Percentiles rank a stretch among this genome's conserved stretches.
phyloP scores from a whole-genome alignment of 2,888 invertebrate species.

The Alsophila aescularia region DNA sequence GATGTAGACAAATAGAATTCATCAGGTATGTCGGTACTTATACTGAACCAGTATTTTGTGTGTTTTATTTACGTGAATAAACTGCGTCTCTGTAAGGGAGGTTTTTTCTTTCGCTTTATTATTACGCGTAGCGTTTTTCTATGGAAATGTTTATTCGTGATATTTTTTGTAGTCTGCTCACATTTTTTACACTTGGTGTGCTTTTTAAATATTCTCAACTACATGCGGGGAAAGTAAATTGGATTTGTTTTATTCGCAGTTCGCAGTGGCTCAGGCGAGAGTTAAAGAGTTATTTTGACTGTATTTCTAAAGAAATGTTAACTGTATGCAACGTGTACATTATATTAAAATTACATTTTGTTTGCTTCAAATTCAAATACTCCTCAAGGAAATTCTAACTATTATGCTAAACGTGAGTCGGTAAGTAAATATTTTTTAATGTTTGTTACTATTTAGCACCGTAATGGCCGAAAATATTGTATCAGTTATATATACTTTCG shows the following conservation, averaged over 20 bases:
- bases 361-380: too few relatives aligned
- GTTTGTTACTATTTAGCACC: too few relatives aligned
- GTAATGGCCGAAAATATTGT: too few relatives aligned
- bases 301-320: not conserved
- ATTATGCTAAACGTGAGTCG: too few relatives aligned
- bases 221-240: conserved; percentile 1
- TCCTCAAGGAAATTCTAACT: too few relatives aligned
- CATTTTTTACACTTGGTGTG: conserved; percentile 7
- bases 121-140: conserved; percentile 48
- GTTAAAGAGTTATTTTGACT: not conserved
- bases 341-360: too few relatives aligned
- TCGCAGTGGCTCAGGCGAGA: not conserved
- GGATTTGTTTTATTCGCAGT: conserved; percentile 7
- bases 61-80: conserved; percentile 75
- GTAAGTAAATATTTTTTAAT: too few relatives aligned
- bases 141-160: conserved; percentile 42
- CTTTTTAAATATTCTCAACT: conserved; percentile 4
- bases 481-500: too few relatives aligned
- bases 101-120: conserved; percentile 49
- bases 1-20: conserved; percentile 22
- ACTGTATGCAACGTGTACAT: too few relatives aligned
- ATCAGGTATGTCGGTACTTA: conserved; percentile 13
- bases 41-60: conserved; percentile 34
- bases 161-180: conserved; percentile 40
- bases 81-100: conserved; percentile 56